These are phyloP conservation scores for Capreolus pygargus DNA, from an alignment of 2,113 vertebrate species.

Conservation along the genomic window DNA sequence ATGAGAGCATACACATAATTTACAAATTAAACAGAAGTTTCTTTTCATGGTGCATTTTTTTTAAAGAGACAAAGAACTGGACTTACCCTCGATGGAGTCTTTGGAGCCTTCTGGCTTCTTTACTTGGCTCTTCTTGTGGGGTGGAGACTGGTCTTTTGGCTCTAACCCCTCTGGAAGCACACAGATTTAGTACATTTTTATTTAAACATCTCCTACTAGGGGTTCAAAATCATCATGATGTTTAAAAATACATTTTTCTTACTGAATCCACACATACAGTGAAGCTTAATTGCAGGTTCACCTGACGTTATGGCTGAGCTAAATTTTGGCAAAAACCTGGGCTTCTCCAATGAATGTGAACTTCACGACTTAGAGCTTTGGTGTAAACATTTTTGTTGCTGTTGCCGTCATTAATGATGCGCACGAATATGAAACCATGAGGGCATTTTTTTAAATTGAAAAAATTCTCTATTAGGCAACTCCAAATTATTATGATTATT, in stretches of 20 bases:
- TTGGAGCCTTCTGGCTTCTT: conserved; percentile 77
- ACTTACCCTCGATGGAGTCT: conserved; percentile 79
- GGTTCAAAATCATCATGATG: conserved; percentile 30
- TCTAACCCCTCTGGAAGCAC: conserved; percentile 75
- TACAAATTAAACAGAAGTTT: conserved; percentile 40
- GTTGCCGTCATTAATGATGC: conserved; percentile 30
- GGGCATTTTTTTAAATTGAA: not conserved
- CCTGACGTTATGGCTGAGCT: not conserved
- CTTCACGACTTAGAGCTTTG: conserved; percentile 5
- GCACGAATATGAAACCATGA: not conserved
- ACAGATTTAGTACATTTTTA: conserved; percentile 12
- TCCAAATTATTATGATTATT: not conserved
- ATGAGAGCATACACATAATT: not conserved
- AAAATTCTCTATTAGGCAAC: not conserved
- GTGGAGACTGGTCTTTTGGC: conserved; percentile 72
- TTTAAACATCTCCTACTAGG: conserved; percentile 44
- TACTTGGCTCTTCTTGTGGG: conserved; percentile 80
- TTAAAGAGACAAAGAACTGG: not conserved
- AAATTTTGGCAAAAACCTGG: conserved; percentile 15
- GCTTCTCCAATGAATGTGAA: conserved; percentile 8
- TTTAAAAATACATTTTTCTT: conserved; percentile 26
- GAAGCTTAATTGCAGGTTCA: conserved; percentile 42
- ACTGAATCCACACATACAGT: not conserved
- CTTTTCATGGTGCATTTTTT: not conserved
- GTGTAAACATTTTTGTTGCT: not conserved